Percentiles rank a stretch among this genome's conserved stretches.
These are phyloP conservation scores for Phrynocephalus vlangalii DNA, from an alignment of 2,797 vertebrate species.

Conservation along the genomic window DNA sequence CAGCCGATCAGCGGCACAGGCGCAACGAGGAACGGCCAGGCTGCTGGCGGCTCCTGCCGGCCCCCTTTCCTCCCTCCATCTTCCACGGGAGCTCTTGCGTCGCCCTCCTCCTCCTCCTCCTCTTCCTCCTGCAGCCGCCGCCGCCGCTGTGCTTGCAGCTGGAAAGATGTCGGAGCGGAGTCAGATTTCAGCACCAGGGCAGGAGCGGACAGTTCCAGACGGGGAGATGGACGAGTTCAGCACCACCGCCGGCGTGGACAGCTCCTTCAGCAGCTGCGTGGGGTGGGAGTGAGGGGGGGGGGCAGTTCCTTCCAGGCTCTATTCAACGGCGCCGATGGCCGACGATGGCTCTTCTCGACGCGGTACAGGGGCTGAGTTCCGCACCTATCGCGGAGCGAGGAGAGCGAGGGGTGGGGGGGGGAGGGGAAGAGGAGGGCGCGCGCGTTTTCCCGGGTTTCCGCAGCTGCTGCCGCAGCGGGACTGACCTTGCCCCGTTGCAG, in stretches of 20 bases:
- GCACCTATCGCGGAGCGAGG: background rate
- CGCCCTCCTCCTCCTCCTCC: background rate
- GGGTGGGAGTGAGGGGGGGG: background rate
- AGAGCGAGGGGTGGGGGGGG: background rate
- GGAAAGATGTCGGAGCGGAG: constrained; percentile 19
- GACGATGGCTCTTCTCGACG: background rate
- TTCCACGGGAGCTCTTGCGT: background rate
- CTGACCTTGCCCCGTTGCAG: constrained; percentile 55
- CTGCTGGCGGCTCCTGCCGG: background rate
- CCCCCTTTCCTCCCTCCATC: background rate
- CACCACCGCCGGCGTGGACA: background rate
- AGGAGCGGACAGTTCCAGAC: constrained; percentile 33
- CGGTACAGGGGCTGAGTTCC: background rate
- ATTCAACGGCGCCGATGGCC: background rate
- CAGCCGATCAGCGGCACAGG: background rate
- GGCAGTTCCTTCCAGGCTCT: constrained; percentile 48
- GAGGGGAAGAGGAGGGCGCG: background rate
- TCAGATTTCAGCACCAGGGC: constrained; percentile 33
- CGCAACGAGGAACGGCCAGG: background rate
- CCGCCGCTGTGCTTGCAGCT: constrained; percentile 1
- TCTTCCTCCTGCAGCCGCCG: background rate
- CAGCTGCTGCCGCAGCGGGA: constrained; percentile 45
- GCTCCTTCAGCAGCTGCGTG: background rate
- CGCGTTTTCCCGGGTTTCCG: background rate
- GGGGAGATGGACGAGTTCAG: background rate